These are phyloP conservation scores for Heliconius erato DNA, from an alignment of 2,888 invertebrate species.

Conservation along the genomic window DNA sequence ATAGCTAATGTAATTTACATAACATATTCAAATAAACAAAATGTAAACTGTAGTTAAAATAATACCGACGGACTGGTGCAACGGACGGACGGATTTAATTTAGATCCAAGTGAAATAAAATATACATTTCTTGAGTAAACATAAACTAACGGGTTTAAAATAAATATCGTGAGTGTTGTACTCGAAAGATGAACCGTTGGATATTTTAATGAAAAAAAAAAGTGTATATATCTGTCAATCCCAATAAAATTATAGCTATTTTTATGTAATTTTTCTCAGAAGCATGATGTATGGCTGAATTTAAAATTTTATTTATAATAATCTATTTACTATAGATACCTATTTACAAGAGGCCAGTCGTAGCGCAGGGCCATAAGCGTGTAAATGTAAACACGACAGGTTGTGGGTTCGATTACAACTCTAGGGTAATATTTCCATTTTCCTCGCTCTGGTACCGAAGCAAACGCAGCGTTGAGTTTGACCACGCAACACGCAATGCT, in stretches of 20 bases:
- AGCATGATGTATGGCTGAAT: too few species aligned
- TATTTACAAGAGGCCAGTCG: too few species aligned
- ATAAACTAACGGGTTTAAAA: background rate
- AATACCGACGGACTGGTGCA: conserved; percentile 8
- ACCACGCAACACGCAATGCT: too few species aligned
- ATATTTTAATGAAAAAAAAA: background rate
- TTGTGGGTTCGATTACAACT: too few species aligned
- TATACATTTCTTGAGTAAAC: background rate
- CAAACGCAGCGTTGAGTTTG: too few species aligned
- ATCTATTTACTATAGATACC: too few species aligned
- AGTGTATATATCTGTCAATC: background rate
- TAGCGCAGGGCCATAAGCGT: too few species aligned
- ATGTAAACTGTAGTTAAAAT: background rate
- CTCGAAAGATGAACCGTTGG: too few species aligned
- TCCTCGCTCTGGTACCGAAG: too few species aligned
- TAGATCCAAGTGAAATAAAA: conserved; percentile 22
- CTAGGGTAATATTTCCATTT: too few species aligned
- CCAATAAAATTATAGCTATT: background rate
- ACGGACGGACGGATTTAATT: background rate
- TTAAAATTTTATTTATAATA: too few species aligned
- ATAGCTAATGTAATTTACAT: conserved; percentile 4
- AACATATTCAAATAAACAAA: conserved; percentile 4
- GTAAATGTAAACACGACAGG: too few species aligned
- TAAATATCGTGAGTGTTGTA: background rate
- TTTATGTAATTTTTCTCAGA: background rate